Percentiles rank a stretch among this genome's conserved stretches.
Conservation (phyloP, 2,113 vertebrate species). For the Nothocercus nigrocapillus region DNA sequence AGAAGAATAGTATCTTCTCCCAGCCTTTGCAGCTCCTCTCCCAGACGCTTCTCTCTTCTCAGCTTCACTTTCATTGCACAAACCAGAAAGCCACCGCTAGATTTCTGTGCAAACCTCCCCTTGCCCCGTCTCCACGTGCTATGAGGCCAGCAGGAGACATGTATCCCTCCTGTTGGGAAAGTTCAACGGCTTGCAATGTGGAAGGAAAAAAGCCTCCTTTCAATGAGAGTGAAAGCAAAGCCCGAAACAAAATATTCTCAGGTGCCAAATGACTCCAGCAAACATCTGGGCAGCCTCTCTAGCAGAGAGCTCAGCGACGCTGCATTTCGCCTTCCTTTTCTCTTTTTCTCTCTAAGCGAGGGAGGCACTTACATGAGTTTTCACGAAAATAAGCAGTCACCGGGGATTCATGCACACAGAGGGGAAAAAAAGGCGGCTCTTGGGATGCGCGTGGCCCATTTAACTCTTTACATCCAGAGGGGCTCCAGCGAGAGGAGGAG, state of each 20-base stretch:
- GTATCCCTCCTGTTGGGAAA: rapidly evolving
- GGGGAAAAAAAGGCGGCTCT: background rate
- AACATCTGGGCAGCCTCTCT: background rate
- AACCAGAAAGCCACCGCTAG: rapidly evolving
- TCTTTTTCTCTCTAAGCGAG: background rate
- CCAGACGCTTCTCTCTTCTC: background rate
- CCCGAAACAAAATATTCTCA: background rate
- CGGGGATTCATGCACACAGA: background rate
- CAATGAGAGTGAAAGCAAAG: rapidly evolving
- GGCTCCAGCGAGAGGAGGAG: background rate
- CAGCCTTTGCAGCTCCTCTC: background rate
- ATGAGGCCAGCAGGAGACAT: background rate
- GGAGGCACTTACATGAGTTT: no score
- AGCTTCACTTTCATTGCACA: background rate
- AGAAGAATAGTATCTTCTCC: background rate
- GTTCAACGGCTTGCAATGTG: background rate
- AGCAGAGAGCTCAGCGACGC: rapidly evolving
- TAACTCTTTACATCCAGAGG: background rate
- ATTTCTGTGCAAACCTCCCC: background rate
- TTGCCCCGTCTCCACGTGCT: background rate
- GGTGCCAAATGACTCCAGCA: background rate
- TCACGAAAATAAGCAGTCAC: no score
- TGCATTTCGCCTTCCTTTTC: background rate
- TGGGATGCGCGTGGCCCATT: background rate
- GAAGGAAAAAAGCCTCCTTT: background rate